A percentile compares a stretch with the other conserved stretches of the same genome.
phyloP scores from a whole-genome alignment of 2,797 vertebrate species.

The Squalus acanthias region DNA sequence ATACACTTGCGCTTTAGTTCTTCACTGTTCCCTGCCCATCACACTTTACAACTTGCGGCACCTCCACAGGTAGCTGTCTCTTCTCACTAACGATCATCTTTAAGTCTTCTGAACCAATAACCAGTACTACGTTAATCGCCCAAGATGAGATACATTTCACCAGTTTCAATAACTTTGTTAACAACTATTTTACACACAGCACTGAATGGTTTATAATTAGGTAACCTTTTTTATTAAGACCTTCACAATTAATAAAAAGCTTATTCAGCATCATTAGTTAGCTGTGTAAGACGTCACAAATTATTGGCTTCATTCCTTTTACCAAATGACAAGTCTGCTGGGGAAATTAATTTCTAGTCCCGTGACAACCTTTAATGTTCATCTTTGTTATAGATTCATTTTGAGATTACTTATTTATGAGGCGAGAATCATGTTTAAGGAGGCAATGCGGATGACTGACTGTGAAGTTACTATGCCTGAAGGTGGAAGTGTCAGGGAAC shows the following conservation, averaged over 20 bases:
- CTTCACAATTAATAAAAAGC: background rate
- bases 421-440: background rate
- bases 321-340: background rate
- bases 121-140: background rate
- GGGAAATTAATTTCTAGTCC: background rate
- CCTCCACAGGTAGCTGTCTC: background rate
- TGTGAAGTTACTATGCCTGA: background rate
- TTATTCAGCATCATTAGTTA: background rate
- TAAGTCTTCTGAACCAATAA: background rate
- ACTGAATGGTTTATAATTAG: background rate
- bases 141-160: background rate
- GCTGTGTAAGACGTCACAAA: background rate
- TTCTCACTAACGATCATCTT: background rate
- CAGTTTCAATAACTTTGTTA: background rate
- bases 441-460: background rate
- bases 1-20: background rate
- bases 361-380: background rate
- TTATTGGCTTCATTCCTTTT: background rate
- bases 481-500: background rate
- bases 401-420: background rate
- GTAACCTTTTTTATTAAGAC: background rate
- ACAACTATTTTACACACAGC: background rate
- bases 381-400: background rate
- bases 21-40: background rate
- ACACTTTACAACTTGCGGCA: background rate